Base-by-base conservation (phyloP, 2,888 invertebrate genomes). In the Chironomus tentans region DNA sequence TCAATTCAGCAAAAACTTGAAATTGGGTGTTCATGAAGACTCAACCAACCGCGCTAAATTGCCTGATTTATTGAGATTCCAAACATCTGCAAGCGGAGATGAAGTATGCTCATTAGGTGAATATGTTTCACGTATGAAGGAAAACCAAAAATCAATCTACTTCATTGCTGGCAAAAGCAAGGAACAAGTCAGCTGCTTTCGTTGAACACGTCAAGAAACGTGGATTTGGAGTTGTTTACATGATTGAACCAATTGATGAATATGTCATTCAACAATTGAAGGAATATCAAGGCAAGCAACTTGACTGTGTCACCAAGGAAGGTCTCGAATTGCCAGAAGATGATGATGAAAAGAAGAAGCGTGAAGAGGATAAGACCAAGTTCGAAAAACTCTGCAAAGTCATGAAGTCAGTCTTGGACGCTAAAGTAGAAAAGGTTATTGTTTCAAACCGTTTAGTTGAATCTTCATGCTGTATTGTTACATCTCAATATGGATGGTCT, bases 181-280 rank as follows among this genome's bases (percentile, higher is more conserved):
- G 81, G 97, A 98, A 77, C 94, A 94, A 82, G 97, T 98, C 0
- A 90, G 94, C 79, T 22, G 94, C 98, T 1, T 99, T 99, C 80
- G 98, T 99, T 74, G 99, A 99, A 86, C 89, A 95, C 77, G 96
- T 99, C 12, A 95, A 94, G 91, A 98, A 96, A 83, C 93, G 97
- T 81, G 98, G 98, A 48, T 97, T 95, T 81, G 98, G 99, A 86
- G 95, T 96, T 0, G 89, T 99, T 74, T 99, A 98, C 91, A 99
- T 99, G 98, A 93, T 93, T 0, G 98, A 99, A 84, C 98, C 99
- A 75, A 99, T 99, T 81, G 99, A 99, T 85, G 98, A 99, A 85
- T 99, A 99, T 82, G 97, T 97, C 80, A 96, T 97, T 28, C 98
- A 99, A 84, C 98, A 99, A 84, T 87, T 99, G 87, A 98, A 95